Base-by-base conservation (phyloP, 2,888 invertebrate genomes). In the Aleiodes leptofemur region DNA sequence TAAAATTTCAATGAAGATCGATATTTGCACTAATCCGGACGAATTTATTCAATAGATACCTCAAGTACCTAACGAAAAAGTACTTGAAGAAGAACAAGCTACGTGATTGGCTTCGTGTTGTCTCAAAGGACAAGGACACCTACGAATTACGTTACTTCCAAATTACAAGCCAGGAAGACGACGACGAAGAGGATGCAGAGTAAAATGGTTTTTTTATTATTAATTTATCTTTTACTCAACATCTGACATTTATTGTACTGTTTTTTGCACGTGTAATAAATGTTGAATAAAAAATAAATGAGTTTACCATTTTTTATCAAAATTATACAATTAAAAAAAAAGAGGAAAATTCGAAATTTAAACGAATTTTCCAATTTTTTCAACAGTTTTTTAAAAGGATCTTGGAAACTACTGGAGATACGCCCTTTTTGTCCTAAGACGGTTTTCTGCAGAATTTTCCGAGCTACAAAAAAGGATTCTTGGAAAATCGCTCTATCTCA, bases 131-230 rank as follows among this genome's bases (percentile, higher is more conserved):
- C 77, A 98, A 98, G 90, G 98, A 99, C 86, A 95, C 96, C 0
- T 99, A 99, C 83, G 99, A 99, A 91, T 94, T 99, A 73, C 94
- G 99, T 83, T 99, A 99, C 95, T 99, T 99, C 98, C 98, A 99
- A 94, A 96, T 96, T 90, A 94, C 94, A 83, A 94, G 92, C 92
- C 93, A 94, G 85, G 94, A 94, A 84, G 93, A 93, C 83, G 93
- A 93, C 78, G 93, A 93, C 77, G 97, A 97, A 89, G 97, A 97
- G 86, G 96, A 96, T 89, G 96, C 96, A 83, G 96, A 97, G 90
- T 95, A 93, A 93, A 86, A 86, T 87, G 79, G 81, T 85, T 82
- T 78, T 82, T 82, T 79, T 77, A 76, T 72, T 78, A 77, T 72
- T 23, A 69, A 71, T 78, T 70, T 34, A 77, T 79, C 79, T 78